Conservation (phyloP, 1,140 invertebrate genomes). For the Forficula auricularia region DNA sequence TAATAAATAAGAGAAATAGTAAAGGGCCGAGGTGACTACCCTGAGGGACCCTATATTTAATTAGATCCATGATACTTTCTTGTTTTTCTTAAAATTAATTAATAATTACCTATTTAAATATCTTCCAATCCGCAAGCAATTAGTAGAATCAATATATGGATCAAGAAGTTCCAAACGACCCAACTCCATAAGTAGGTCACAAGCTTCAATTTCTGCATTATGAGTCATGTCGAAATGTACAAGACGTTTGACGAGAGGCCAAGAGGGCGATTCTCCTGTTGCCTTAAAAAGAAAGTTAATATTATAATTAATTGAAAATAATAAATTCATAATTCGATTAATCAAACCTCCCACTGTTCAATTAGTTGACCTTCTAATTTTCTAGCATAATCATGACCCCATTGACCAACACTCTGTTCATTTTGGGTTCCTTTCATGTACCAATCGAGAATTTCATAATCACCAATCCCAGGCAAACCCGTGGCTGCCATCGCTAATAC, state of each 20-base stretch:
- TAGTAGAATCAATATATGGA: too few relatives aligned
- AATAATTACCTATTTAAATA: too few relatives aligned
- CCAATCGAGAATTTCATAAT: slow-evolving; percentile 36
- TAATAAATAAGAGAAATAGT: too few relatives aligned
- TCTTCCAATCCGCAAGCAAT: too few relatives aligned
- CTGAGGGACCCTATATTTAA: too few relatives aligned
- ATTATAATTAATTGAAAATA: not conserved
- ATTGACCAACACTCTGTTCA: slow-evolving; percentile 35
- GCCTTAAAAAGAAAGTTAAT: not conserved
- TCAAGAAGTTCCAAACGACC: slow-evolving; percentile 38
- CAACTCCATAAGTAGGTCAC: slow-evolving; percentile 52
- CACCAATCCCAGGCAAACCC: slow-evolving; percentile 27
- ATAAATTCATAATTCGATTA: slow-evolving; percentile 10
- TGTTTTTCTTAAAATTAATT: slow-evolving; percentile 26
- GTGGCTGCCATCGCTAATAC: slow-evolving; percentile 44
- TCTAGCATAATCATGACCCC: slow-evolving; percentile 56
- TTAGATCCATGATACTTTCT: too few relatives aligned
- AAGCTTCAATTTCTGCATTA: slow-evolving; percentile 55
- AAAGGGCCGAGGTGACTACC: too few relatives aligned
- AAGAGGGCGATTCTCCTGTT: not conserved
- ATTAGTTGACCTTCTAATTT: slow-evolving; percentile 46
- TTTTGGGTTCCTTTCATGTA: slow-evolving; percentile 24
- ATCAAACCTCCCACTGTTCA: slow-evolving; percentile 32
- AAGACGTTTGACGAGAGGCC: slow-evolving; percentile 33
- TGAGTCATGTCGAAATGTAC: slow-evolving; percentile 49